Evolutionary conservation across 2,888 invertebrate genomes (phyloP).

Genomic region (Tetropium fuscum): DNA sequence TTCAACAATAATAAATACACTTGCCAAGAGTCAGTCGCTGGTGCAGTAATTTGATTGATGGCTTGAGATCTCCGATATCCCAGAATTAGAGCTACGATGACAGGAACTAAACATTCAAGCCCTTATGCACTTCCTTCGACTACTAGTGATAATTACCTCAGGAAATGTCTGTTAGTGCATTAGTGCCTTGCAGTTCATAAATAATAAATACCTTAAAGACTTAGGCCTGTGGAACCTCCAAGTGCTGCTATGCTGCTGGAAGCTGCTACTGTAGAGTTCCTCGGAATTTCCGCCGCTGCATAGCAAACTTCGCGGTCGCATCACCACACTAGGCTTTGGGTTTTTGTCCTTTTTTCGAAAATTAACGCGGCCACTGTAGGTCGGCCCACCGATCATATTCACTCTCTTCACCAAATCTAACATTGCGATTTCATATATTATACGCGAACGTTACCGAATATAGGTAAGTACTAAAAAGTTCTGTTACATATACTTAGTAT

Average conservation of each 20-base stretch:
- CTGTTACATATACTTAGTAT: too few relatives aligned
- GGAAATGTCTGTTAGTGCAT: neutral
- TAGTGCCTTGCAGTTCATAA: neutral
- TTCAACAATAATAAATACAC: too few relatives aligned
- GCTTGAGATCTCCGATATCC: too few relatives aligned
- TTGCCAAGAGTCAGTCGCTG: too few relatives aligned
- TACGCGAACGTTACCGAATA: too few relatives aligned
- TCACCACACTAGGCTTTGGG: slow-evolving; percentile 48
- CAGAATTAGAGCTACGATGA: too few relatives aligned
- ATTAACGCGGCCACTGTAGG: slow-evolving; percentile 50
- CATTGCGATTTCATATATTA: too few relatives aligned
- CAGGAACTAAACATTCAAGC: neutral
- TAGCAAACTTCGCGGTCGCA: slow-evolving; percentile 61
- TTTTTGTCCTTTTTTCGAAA: slow-evolving; percentile 55
- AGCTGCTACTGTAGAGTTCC: slow-evolving; percentile 55
- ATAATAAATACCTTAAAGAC: slow-evolving; percentile 57
- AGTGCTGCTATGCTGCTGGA: slow-evolving; percentile 61
- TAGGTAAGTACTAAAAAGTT: too few relatives aligned
- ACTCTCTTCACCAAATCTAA: slow-evolving; percentile 57
- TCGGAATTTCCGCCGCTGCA: slow-evolving; percentile 56
- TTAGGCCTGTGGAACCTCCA: slow-evolving; percentile 65
- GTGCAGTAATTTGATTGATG: too few relatives aligned
- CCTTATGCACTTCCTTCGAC: neutral
- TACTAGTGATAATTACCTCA: too few relatives aligned
- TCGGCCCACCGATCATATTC: slow-evolving; percentile 50